Evolutionary conservation across 2,113 vertebrate species (phyloP), one percentile per base, ranked within the genome.

Genomic region (Chloropsis hardwickii): DNA sequence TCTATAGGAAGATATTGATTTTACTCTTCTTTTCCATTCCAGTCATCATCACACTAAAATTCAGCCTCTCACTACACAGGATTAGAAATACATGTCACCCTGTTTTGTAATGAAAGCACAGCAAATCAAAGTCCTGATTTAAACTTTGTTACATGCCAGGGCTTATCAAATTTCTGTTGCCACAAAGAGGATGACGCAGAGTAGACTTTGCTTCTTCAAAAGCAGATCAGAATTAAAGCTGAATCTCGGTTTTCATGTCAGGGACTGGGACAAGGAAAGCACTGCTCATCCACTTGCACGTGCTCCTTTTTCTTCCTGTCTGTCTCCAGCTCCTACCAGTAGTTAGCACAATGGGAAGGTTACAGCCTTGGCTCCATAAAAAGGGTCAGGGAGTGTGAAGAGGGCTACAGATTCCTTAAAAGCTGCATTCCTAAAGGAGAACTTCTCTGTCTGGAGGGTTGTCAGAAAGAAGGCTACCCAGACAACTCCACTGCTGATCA

Each of bases 311-410:
- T 81, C 44, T 51, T 51, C n/a, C 28, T 48, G 17, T 35, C 44
- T 77, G 60, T 87, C 51, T 81, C 64, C 60, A 87, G 29, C 39
- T 89, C 48, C 74, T 56, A 51, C 10, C 2, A 7, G 61, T 56
- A 48, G 70, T 91, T 76, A 79, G 76, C 58, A 93, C 51, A 92
- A 87, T 51, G 77, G 90, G 61, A 95, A 89, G 61, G 65, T 89
- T 92, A 81, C 18, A 94, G 65, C 61, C 57, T 94, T 72, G 92
- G 73, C 47, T 74, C 56, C 3, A 3, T 84, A 84, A 81, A 92
- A 95, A 94, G 53, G 73, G 73, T 89, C 91, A 96, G 45, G 45
- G 72, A 91, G 61, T 64, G 47, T 79, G 86, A 96, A 88, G 80
- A 51, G 18, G n/a, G 90, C 56, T 74, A 65, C 77, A 81, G 65